These are phyloP conservation scores for Myocastor coypus DNA, from an alignment of 2,113 vertebrate genomes.

Conservation along the genomic window DNA sequence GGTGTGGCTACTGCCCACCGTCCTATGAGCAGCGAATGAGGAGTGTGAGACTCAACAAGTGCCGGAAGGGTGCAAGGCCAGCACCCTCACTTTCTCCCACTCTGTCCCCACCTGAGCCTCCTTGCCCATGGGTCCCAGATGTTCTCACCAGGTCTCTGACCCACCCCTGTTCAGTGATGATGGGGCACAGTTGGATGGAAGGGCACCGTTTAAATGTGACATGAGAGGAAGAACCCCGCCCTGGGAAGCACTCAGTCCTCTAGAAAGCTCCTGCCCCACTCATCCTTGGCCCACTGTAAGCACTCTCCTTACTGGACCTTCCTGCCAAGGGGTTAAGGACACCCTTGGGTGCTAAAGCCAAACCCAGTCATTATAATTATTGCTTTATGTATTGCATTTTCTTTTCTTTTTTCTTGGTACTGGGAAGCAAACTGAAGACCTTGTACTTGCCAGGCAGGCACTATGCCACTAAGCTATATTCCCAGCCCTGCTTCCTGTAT, in stretches of 20 bases:
- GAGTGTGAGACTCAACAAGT: neutral
- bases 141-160: neutral
- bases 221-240: neutral
- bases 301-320: neutral
- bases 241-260: neutral
- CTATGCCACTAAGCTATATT: no score
- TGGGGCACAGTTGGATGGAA: neutral
- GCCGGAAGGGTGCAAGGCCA: neutral
- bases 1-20: neutral
- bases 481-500: neutral
- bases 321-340: neutral
- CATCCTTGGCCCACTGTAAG: neutral
- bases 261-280: neutral
- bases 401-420: no score
- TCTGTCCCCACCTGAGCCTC: neutral
- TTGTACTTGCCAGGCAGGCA: no score
- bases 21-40: neutral
- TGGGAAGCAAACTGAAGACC: no score
- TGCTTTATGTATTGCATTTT: neutral
- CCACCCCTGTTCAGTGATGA: neutral
- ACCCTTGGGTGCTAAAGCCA: neutral
- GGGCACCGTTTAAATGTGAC: neutral
- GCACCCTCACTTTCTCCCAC: neutral
- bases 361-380: conserved; percentile 25
- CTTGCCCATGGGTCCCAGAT: neutral